A percentile compares a stretch with the other conserved stretches of the same genome.
Conservation (phyloP, 2,888 invertebrate species). For the Bembecia ichneumoniformis region DNA sequence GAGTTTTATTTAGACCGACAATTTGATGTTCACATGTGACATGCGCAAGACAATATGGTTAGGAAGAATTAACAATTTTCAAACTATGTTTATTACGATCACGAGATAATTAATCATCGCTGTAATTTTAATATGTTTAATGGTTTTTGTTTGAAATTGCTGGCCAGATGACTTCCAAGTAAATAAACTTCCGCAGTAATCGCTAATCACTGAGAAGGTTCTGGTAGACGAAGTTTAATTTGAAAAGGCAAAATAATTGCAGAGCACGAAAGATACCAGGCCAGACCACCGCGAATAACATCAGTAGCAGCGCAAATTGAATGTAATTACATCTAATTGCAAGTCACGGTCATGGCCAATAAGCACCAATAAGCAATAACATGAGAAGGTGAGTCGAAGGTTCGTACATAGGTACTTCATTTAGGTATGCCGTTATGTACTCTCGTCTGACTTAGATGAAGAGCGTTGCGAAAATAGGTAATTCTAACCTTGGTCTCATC, state of each 20-base stretch:
- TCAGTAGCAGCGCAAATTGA: constrained; percentile 62
- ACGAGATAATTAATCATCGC: not conserved
- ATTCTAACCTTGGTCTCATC: not conserved
- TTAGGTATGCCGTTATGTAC: not conserved
- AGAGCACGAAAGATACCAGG: constrained; percentile 2
- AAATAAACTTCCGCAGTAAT: constrained; percentile 27
- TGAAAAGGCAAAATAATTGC: constrained; percentile 27
- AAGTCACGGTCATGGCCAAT: constrained; percentile 69
- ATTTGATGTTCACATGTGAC: constrained; percentile 11
- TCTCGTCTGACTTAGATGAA: not conserved
- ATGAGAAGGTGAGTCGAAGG: constrained; percentile 53
- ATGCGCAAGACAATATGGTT: not conserved
- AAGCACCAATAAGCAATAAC: constrained; percentile 67
- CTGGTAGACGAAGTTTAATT: constrained; percentile 29
- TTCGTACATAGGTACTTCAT: constrained; percentile 17
- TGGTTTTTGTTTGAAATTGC: not conserved
- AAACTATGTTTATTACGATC: not conserved
- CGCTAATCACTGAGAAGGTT: constrained; percentile 22
- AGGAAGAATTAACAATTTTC: not conserved
- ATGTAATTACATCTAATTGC: constrained; percentile 69
- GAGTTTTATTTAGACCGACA: constrained; percentile 35
- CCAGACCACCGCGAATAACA: constrained; percentile 53
- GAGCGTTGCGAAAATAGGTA: not conserved
- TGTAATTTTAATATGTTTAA: not conserved
- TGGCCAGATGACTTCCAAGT: constrained; percentile 7